Conservation (phyloP, 2,113 vertebrate species). For the Himantopus leucocephalus region DNA sequence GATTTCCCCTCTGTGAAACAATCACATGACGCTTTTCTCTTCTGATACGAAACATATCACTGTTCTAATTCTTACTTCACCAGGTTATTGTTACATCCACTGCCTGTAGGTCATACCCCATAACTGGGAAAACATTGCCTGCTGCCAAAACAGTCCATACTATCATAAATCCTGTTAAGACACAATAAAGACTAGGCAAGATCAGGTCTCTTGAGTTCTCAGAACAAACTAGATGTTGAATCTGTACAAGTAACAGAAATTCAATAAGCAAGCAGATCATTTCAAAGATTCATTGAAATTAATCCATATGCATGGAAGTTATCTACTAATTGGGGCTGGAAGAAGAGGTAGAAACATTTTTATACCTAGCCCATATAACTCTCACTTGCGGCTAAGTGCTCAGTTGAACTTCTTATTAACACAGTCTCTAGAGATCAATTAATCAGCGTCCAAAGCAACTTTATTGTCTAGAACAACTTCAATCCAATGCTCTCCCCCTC, state of each 20-base stretch:
- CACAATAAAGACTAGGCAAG: background rate
- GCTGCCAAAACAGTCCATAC: background rate
- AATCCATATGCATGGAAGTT: background rate
- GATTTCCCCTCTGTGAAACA: background rate
- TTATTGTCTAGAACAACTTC: background rate
- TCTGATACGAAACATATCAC: background rate
- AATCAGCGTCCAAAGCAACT: background rate
- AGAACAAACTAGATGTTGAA: background rate
- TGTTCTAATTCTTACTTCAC: background rate
- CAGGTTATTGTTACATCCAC: background rate
- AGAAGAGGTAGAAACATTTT: background rate
- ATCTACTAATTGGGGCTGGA: background rate
- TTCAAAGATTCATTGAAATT: background rate
- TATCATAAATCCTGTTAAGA: background rate
- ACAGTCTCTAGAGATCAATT: background rate
- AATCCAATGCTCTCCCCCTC: background rate
- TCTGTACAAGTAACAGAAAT: background rate
- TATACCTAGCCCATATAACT: background rate
- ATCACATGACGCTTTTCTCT: background rate
- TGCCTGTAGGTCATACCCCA: background rate
- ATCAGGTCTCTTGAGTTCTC: background rate
- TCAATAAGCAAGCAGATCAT: background rate
- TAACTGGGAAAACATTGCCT: background rate
- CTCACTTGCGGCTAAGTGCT: background rate
- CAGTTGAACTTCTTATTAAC: background rate